Evolutionary conservation across 2,888 invertebrate genomes (phyloP), one percentile per base, ranked within the genome.

Genomic region (Noctua comes): DNA sequence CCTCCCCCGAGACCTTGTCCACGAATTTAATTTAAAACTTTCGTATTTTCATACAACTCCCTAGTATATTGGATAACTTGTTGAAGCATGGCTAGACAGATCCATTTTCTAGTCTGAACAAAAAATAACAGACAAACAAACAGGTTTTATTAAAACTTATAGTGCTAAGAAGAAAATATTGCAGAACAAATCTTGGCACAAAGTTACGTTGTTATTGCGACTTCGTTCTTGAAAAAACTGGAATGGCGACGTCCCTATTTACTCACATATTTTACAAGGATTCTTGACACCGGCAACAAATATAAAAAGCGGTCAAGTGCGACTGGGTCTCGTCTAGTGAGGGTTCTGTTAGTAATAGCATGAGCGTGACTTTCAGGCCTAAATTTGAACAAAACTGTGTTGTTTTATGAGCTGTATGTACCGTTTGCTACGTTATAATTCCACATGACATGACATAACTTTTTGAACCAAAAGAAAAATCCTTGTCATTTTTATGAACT

Each of bases 21-120:
- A 84, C 83, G 85, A 91, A 93, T 94, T 93, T 92, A 92, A 93
- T 94, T 93, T 93, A 90, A 93, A 93, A 93, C 91, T 94, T 93
- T 92, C 83, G 78, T 87, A 91, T 93, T 93, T 91, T 92, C 90
- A 90, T 88, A 86, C 83, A 85, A 86, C 86, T 84, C 79, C 48
- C 68, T 82, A 76, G 87, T 86, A 90, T 91, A 91, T 92, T 91
- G 88, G 84, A 91, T 89, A 90, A 89, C 81, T 90, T 90, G 85
- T 82, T 83, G 68, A 79, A 82, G 70, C 43, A 87, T 78, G 70
- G 48, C 76, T 79, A 79, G 83, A 88, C 80, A 68, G 18, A 76
- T 48, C n/a, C 68, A 82, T 80, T 82, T 71, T 79, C 68, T 85
- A 83, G 78, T 73, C 51, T 74, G 48, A 66, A 27, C 31, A 69